phyloP scores from a whole-genome alignment of 2,797 vertebrate genomes.

The Notoglanidium macrostoma region DNA sequence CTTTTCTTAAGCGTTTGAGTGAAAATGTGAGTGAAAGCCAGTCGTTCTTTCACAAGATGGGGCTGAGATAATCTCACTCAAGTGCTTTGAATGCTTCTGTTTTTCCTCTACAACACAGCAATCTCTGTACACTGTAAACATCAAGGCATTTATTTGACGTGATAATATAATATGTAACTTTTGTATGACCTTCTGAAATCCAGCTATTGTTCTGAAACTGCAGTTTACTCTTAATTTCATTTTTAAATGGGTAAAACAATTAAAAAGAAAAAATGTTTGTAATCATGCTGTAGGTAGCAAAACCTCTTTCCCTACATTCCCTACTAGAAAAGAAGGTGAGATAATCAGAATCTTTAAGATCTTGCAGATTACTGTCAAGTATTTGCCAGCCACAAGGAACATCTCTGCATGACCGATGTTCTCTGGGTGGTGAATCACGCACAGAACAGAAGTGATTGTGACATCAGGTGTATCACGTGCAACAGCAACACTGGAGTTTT shows the following conservation, averaged over 20 bases:
- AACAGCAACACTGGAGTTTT: neutral
- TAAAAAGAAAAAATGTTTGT: neutral
- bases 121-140: neutral
- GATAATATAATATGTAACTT: neutral
- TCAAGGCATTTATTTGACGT: neutral
- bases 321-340: neutral
- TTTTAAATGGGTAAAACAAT: neutral
- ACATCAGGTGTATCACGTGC: neutral
- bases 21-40: slow-evolving; percentile 2
- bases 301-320: neutral
- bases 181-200: neutral
- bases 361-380: neutral
- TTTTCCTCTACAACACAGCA: neutral
- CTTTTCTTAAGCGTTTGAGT: neutral
- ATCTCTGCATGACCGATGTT: too few species aligned
- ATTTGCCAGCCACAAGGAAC: neutral
- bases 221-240: neutral
- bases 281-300: neutral
- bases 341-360: neutral
- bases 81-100: slow-evolving; percentile 1
- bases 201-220: neutral
- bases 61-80: neutral
- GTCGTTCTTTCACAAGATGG: neutral
- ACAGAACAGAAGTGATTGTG: neutral
- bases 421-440: neutral